Base-by-base conservation (phyloP, 2,797 vertebrate species). In the Danio tinwini region DNA sequence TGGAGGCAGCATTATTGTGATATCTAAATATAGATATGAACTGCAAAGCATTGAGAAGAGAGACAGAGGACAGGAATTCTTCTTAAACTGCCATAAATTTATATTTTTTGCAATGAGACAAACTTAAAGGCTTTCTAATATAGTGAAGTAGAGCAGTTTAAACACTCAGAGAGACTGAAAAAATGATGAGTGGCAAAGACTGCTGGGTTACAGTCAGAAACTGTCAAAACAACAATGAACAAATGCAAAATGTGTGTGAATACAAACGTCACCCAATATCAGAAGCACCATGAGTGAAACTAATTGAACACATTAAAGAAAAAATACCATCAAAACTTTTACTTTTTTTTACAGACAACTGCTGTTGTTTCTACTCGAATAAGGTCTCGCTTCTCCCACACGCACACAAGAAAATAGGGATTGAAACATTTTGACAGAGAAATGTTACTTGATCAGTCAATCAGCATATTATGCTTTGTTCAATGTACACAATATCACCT, bases 1-100 rank as follows among this genome's bases (percentile, higher is more conserved):
- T 16, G n/a, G 44, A 53, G 56, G 67, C 67, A 71, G 47, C 9
- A 71, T 44, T n/a, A 29, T 56, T 53, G 44, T 29, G 17, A 69
- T 70, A 3, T 76, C 10, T 7, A 29, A 7, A 7, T 29, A 73
- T 39, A 45, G 11, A n/a, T 47, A 55, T 45, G 39, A 61, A 53
- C 49, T 52, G 14, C 10, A 58, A 77, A 78, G n/a, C 64, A 16
- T 69, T 61, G 11, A 58, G 12, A 7, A 37, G 42, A 39, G 16
- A n/a, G 14, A 59, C 17, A 42, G 17, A 49, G 21, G 45, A 47
- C 7, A 49, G 14, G 73, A 7, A 3, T 58, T 29, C 5, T 0
- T 29, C 8, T 47, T 45, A 45, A 1, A 49, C 40, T 47, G 42
- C 17, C 47, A 59, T 10, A 40, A 14, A 68, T 14, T 29, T 5